Evolutionary conservation across 2,797 vertebrate species (phyloP).

Genomic region (Todus mexicanus): DNA sequence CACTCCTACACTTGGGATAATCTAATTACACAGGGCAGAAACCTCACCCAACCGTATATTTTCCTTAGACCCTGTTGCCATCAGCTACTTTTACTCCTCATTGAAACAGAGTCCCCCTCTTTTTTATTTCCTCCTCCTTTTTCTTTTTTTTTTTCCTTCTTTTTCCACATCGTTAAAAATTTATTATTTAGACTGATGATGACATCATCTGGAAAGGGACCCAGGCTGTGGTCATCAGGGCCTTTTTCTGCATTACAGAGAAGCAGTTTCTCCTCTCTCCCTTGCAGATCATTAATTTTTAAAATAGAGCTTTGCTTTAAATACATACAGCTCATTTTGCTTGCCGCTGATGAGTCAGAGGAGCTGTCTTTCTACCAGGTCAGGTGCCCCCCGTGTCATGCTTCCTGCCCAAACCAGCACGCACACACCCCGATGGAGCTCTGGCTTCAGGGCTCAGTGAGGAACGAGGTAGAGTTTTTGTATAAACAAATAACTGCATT

Average conservation of each 20-base stretch:
- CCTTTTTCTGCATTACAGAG: slow-evolving; percentile 70
- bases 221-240: slow-evolving; percentile 71
- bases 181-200: slow-evolving; percentile 73
- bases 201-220: slow-evolving; percentile 73
- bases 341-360: slow-evolving; percentile 70
- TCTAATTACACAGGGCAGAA: slow-evolving; percentile 60
- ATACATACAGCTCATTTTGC: slow-evolving; percentile 67
- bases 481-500: not conserved
- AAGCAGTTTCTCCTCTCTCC: slow-evolving; percentile 67
- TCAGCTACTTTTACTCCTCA: slow-evolving; percentile 54
- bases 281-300: slow-evolving; percentile 79
- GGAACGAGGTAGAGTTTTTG: not conserved
- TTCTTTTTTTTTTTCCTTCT: not conserved
- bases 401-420: slow-evolving; percentile 45
- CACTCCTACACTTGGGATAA: slow-evolving; percentile 63
- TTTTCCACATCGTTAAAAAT: slow-evolving; percentile 63
- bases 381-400: slow-evolving; percentile 35
- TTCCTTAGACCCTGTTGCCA: slow-evolving; percentile 53
- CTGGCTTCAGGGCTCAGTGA: not conserved
- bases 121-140: not conserved
- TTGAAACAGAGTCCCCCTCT: slow-evolving; percentile 51
- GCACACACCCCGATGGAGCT: not conserved
- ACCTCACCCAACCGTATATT: slow-evolving; percentile 54
- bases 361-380: slow-evolving; percentile 63
- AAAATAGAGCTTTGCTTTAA: slow-evolving; percentile 73